Conservation (phyloP, 2,113 vertebrate genomes). For the Chaetodon auriga region DNA sequence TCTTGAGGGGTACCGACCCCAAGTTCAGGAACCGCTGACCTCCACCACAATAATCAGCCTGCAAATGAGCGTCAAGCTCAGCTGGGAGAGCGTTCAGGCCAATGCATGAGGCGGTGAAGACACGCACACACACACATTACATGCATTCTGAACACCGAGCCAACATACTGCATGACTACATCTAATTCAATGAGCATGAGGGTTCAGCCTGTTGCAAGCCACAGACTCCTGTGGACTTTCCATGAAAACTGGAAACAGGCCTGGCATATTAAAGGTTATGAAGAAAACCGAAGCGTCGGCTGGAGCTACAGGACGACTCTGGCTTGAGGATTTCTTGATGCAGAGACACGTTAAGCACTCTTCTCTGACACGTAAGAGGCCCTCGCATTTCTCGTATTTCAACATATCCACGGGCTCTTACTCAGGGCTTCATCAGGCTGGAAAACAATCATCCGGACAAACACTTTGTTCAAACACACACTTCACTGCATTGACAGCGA, state of each 20-base stretch:
- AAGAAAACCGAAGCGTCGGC: not conserved
- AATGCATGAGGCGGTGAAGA: not conserved
- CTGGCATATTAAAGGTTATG: slow-evolving; percentile 21
- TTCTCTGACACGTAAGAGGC: not conserved
- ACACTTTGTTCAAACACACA: not conserved
- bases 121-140: not conserved
- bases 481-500: not conserved
- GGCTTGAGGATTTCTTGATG: not conserved
- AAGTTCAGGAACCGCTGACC: not conserved
- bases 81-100: not conserved
- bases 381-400: not conserved
- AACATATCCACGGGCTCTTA: not conserved
- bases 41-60: not conserved
- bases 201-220: slow-evolving; percentile 15
- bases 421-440: not conserved
- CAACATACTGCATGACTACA: not conserved
- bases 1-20: not conserved
- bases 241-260: slow-evolving; percentile 39
- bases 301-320: not conserved
- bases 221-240: slow-evolving; percentile 7
- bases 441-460: not conserved
- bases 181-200: slow-evolving; percentile 28
- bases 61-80: not conserved
- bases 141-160: slow-evolving; percentile 11
- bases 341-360: not conserved